Evolutionary conservation across 2,113 vertebrate genomes (phyloP).

Genomic region (Oncorhynchus keta): DNA sequence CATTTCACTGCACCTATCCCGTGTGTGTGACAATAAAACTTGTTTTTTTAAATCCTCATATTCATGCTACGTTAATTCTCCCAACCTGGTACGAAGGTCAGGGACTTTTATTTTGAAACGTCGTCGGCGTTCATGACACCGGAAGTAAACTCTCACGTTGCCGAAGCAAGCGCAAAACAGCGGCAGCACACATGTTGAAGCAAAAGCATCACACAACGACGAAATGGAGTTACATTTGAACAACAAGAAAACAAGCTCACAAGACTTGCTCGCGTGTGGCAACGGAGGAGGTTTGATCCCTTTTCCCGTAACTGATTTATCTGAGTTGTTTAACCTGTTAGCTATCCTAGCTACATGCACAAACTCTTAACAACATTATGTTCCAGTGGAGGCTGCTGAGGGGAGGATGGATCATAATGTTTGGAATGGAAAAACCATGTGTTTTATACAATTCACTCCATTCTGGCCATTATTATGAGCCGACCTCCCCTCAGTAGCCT

Average conservation of each 20-base stretch:
- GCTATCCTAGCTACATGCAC: neutral
- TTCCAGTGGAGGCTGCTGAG: neutral
- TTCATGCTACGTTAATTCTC: too few species aligned
- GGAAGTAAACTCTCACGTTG: neutral
- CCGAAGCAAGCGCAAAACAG: neutral
- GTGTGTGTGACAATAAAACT: too few species aligned
- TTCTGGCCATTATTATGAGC: too few species aligned
- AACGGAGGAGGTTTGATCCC: slow-evolving; percentile 57
- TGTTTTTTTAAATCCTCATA: too few species aligned
- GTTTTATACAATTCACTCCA: too few species aligned
- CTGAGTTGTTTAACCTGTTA: neutral
- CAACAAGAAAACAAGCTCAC: slow-evolving; percentile 48
- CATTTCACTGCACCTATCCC: too few species aligned
- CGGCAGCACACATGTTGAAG: slow-evolving; percentile 22
- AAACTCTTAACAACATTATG: too few species aligned
- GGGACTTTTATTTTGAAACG: too few species aligned
- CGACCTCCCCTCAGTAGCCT: neutral
- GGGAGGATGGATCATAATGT: too few species aligned
- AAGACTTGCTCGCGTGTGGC: slow-evolving; percentile 71
- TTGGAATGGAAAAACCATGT: too few species aligned
- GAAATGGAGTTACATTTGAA: slow-evolving; percentile 54
- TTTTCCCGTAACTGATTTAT: neutral
- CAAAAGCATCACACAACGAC: neutral
- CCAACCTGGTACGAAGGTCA: too few species aligned
- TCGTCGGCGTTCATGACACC: too few species aligned